These are phyloP conservation scores for Eupristina koningsbergeri DNA, from an alignment of 1,140 invertebrate genomes.

Conservation along the genomic window DNA sequence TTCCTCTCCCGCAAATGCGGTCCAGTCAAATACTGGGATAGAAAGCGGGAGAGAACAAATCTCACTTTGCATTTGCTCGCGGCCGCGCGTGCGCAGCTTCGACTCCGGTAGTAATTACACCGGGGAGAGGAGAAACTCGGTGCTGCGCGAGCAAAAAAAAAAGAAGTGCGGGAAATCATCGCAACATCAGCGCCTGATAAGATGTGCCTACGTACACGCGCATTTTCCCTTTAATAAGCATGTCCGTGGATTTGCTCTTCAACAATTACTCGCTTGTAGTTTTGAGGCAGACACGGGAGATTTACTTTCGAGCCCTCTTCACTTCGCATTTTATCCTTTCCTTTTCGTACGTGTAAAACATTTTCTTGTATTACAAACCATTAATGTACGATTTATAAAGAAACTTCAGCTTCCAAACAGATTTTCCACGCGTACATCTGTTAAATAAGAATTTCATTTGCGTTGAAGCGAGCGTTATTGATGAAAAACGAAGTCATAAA, in stretches of 20 bases:
- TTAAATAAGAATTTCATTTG: too few relatives aligned
- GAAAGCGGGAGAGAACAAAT: conserved; percentile 46
- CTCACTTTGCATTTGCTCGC: conserved; percentile 18
- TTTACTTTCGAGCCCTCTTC: conserved; percentile 5
- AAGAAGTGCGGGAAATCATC: background rate
- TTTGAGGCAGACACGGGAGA: background rate
- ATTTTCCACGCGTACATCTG: background rate
- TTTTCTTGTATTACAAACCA: background rate
- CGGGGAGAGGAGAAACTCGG: conserved; percentile 41
- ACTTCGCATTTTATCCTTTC: background rate
- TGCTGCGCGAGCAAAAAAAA: conserved; percentile 12
- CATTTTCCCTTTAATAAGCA: conserved; percentile 16
- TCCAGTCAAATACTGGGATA: background rate
- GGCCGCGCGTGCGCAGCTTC: background rate
- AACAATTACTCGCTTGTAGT: background rate
- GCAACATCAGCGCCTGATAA: background rate
- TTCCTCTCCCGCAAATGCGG: background rate
- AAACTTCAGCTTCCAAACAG: background rate
- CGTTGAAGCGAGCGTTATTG: background rate
- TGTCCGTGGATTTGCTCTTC: conserved; percentile 17
- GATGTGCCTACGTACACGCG: background rate
- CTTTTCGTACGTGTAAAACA: background rate
- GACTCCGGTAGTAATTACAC: conserved; percentile 12
- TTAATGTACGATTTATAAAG: background rate
- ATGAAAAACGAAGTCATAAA: background rate